phyloP scores from a whole-genome alignment of 2,888 invertebrate species.

The Zele albiditarsus region DNA sequence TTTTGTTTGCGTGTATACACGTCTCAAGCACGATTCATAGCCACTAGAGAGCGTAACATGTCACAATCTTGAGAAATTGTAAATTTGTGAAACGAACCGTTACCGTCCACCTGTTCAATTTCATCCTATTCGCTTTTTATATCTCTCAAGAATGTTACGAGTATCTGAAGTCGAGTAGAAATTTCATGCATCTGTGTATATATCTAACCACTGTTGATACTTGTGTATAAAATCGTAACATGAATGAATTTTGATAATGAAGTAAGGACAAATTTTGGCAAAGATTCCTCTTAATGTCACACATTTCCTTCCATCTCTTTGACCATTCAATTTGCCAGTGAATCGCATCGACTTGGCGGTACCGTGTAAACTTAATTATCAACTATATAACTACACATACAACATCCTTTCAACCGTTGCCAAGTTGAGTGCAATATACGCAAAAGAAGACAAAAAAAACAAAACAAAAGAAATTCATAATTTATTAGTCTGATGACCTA shows the following conservation, averaged over 20 bases:
- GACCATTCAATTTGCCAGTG: slow-evolving; percentile 26
- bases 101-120: not conserved
- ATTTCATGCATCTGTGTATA: not conserved
- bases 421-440: slow-evolving; percentile 1
- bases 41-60: not conserved
- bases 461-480: not conserved
- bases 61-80: not conserved
- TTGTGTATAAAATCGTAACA: slow-evolving; percentile 40
- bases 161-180: not conserved
- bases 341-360: slow-evolving; percentile 20
- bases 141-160: not conserved
- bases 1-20: not conserved
- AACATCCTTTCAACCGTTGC: slow-evolving; percentile 8
- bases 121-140: slow-evolving; percentile 2
- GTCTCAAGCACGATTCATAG: not conserved
- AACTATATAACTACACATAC: not conserved
- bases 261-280: slow-evolving; percentile 47
- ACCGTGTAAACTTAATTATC: slow-evolving; percentile 35
- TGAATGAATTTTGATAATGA: slow-evolving; percentile 47
- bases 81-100: slow-evolving; percentile 14
- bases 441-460: not conserved
- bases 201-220: not conserved
- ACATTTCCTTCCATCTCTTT: slow-evolving; percentile 21
- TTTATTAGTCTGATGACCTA: slow-evolving; percentile 10
- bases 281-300: slow-evolving; percentile 6